These are phyloP conservation scores for Emydocephalus ijimae DNA, from an alignment of 2,113 vertebrate genomes.

Conservation along the genomic window DNA sequence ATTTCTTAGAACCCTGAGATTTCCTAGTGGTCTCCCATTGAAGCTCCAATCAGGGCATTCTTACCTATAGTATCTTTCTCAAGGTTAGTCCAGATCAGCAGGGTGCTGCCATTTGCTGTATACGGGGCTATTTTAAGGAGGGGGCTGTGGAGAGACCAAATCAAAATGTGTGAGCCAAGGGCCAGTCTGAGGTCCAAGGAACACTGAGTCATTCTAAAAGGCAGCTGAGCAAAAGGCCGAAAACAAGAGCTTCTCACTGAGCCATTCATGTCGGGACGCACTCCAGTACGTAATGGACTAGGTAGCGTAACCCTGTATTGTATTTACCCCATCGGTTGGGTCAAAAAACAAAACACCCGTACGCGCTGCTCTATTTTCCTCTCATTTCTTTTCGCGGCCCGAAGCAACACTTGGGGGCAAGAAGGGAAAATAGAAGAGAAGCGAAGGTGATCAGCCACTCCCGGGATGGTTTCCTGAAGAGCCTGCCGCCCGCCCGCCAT, in stretches of 20 bases:
- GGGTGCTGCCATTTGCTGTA: not conserved
- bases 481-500: slow-evolving; percentile 44
- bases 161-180: not conserved
- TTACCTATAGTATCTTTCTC: not conserved
- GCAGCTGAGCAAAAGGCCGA: not conserved
- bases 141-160: not conserved
- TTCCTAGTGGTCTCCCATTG: not conserved
- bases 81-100: not conserved
- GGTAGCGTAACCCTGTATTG: not conserved
- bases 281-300: not conserved
- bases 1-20: not conserved
- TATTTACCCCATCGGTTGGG: not conserved
- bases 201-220: not conserved
- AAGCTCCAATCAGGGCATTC: not conserved
- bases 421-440: slow-evolving; percentile 19
- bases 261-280: not conserved
- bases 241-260: not conserved
- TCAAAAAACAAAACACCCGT: not conserved
- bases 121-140: not conserved
- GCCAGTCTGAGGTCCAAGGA: not conserved
- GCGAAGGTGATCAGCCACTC: slow-evolving; percentile 39
- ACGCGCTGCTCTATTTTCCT: not conserved
- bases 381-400: not conserved
- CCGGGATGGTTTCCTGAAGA: slow-evolving; percentile 36
- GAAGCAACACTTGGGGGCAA: slow-evolving; percentile 25